These are phyloP conservation scores for Genyomyrus donnyi DNA, from an alignment of 2,113 vertebrate genomes.

Conservation along the genomic window DNA sequence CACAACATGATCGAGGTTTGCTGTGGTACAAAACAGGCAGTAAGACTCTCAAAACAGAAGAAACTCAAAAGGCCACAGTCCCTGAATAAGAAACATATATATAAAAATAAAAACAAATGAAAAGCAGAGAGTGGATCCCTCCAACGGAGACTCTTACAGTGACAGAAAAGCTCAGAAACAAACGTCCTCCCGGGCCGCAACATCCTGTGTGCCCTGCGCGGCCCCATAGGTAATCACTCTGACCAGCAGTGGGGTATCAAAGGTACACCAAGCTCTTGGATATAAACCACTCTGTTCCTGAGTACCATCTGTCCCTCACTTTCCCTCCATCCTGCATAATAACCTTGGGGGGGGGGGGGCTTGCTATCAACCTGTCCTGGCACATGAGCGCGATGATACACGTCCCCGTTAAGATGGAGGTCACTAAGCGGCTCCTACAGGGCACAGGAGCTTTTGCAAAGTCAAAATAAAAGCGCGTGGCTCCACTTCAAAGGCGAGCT, in stretches of 20 bases:
- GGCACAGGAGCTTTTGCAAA: background rate
- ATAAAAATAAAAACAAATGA: background rate
- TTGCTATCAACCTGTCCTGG: background rate
- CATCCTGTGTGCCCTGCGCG: background rate
- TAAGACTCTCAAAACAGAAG: background rate
- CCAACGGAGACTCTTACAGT: background rate
- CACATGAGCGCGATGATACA: background rate
- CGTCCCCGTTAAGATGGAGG: background rate
- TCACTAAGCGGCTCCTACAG: background rate
- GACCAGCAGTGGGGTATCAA: background rate
- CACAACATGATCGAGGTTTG: background rate
- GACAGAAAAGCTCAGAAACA: background rate
- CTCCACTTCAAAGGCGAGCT: background rate
- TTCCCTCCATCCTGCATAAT: background rate
- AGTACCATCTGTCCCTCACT: background rate
- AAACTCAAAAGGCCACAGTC: background rate
- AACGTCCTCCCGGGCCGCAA: background rate
- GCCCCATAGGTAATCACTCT: background rate
- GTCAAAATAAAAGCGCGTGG: background rate
- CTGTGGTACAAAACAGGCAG: background rate
- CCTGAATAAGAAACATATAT: background rate
- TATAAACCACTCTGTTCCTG: background rate
- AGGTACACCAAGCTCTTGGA: background rate
- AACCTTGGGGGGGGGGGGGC: too few species aligned
- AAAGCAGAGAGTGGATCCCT: background rate